Percentiles rank a stretch among this genome's conserved stretches.
Evolutionary conservation across 2,113 vertebrate genomes (phyloP).

Genomic region (Pseudorectes ferrugineus): DNA sequence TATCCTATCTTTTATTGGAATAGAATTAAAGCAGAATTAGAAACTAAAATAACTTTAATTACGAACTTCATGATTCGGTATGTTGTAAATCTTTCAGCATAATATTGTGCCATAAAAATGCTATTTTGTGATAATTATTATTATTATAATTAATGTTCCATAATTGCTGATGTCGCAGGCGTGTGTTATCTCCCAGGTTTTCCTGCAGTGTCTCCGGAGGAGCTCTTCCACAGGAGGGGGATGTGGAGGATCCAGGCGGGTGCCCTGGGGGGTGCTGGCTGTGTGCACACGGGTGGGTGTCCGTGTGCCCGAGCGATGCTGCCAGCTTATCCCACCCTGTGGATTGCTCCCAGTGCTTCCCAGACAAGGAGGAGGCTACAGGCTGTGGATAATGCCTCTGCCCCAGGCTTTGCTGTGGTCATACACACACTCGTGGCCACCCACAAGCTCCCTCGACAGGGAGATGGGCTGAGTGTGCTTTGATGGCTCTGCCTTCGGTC

Average conservation of each 20-base stretch:
- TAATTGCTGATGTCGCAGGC: conserved; percentile 61
- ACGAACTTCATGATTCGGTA: conserved; percentile 56
- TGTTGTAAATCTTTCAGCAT: conserved; percentile 69
- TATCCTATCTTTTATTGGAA: conserved; percentile 66
- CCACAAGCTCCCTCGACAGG: not conserved
- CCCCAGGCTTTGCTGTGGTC: not conserved
- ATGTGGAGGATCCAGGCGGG: not conserved
- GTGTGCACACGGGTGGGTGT: not conserved
- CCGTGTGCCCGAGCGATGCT: accelerated
- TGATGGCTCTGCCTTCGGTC: not conserved
- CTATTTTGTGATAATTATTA: conserved; percentile 73
- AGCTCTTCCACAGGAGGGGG: not conserved
- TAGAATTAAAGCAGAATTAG: conserved; percentile 64
- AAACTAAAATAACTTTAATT: conserved; percentile 72
- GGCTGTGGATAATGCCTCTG: not conserved
- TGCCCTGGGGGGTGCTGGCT: accelerated
- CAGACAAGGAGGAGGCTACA: not conserved
- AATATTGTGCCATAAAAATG: conserved; percentile 72
- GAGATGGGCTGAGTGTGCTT: accelerated
- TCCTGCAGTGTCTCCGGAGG: not conserved
- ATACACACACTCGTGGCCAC: accelerated
- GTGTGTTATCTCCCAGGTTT: conserved; percentile 44
- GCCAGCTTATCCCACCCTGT: accelerated
- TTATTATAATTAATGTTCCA: conserved; percentile 70
- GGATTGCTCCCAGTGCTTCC: not conserved